Evolutionary conservation across 2,888 invertebrate species (phyloP).

Genomic region (Camponotus fellah): DNA sequence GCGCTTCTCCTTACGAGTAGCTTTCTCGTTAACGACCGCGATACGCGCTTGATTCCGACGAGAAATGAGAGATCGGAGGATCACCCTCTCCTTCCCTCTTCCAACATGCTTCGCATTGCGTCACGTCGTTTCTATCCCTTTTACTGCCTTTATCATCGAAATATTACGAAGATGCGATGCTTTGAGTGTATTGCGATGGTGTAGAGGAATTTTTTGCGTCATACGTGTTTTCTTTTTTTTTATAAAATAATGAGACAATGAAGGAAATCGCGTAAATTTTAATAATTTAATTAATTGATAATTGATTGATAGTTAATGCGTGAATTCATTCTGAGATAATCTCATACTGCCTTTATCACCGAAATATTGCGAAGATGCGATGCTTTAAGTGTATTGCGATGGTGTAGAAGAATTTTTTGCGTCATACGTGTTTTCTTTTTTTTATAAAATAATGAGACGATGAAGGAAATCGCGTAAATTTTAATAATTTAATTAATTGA

Average conservation of each 20-base stretch:
- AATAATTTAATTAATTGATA: too few species aligned
- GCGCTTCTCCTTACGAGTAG: constrained; percentile 45
- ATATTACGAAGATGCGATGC: not conserved
- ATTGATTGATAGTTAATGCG: not conserved
- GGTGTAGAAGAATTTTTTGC: too few species aligned
- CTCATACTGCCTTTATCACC: too few species aligned
- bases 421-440: too few species aligned
- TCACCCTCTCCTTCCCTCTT: constrained; percentile 30
- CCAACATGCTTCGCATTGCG: not conserved
- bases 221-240: not conserved
- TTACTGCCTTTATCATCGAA: not conserved
- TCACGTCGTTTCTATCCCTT: constrained; percentile 8
- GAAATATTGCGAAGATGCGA: too few species aligned
- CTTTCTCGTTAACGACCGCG: constrained; percentile 69
- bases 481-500: too few species aligned
- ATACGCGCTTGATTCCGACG: constrained; percentile 56
- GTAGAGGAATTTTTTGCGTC: not conserved
- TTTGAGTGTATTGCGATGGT: not conserved
- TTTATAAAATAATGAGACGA: too few species aligned
- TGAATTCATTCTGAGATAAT: constrained; percentile 4
- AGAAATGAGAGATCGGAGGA: constrained; percentile 41
- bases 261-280: not conserved
- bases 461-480: too few species aligned
- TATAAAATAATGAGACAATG: not conserved
- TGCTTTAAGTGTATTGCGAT: too few species aligned